Percentiles rank a stretch among this genome's conserved stretches.
These are phyloP conservation scores for Tarsius wallacei DNA, from an alignment of 2,797 vertebrate genomes.

Conservation along the genomic window DNA sequence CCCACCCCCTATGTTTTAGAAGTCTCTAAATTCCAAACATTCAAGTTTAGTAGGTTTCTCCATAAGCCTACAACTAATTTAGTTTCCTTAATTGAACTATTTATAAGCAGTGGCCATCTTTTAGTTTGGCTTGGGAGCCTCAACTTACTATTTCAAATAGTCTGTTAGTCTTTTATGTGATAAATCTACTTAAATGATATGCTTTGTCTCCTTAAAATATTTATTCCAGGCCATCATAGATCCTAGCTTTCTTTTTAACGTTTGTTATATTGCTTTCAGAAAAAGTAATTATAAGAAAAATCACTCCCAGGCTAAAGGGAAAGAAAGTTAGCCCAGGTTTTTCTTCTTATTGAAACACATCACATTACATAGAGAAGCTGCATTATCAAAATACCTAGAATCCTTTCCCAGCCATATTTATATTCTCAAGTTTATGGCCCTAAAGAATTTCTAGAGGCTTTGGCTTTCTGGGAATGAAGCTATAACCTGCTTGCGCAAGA, in stretches of 20 bases:
- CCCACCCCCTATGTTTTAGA: neutral
- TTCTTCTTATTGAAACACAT: slow-evolving; percentile 57
- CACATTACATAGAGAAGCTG: slow-evolving; percentile 5
- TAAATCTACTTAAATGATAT: slow-evolving; percentile 54
- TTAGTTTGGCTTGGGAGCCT: neutral
- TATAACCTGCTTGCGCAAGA: slow-evolving; percentile 20
- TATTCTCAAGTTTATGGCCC: slow-evolving; percentile 10
- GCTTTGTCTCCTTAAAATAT: slow-evolving; percentile 50
- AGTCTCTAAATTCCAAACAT: slow-evolving; percentile 56
- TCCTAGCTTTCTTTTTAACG: slow-evolving; percentile 43
- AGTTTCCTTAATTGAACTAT: slow-evolving; percentile 53
- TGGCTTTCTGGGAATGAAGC: slow-evolving; percentile 46
- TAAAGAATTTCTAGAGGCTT: slow-evolving; percentile 63
- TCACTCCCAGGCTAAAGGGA: slow-evolving; percentile 5
- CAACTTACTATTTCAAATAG: slow-evolving; percentile 15
- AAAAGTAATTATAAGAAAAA: slow-evolving; percentile 63
- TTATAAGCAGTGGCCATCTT: slow-evolving; percentile 37
- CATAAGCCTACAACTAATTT: slow-evolving; percentile 32
- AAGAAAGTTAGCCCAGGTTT: neutral
- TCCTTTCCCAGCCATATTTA: slow-evolving; percentile 41
- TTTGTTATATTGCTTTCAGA: slow-evolving; percentile 55
- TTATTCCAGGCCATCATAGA: slow-evolving; percentile 6
- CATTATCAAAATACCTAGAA: slow-evolving; percentile 64
- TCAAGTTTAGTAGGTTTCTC: slow-evolving; percentile 39
- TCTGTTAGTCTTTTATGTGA: slow-evolving; percentile 46